Base-by-base conservation (phyloP, 2,113 vertebrate species). In the Strix aluco region DNA sequence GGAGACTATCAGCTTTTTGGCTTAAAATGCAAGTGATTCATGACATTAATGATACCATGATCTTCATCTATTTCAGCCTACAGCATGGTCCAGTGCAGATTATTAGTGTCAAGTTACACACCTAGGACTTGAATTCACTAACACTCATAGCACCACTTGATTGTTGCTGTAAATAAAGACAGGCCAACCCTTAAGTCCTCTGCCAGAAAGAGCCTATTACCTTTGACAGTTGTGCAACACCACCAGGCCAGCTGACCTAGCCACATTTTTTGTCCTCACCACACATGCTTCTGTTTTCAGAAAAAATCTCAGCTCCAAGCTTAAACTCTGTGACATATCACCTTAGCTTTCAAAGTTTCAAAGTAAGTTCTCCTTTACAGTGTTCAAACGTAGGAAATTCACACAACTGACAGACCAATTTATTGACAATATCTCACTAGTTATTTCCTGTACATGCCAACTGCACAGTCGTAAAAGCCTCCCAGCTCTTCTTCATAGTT, bases 1-100 rank as follows among this genome's bases (percentile, higher is more conserved):
- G 46, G 79, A 94, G 42, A 85, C 67, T 25, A 90, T 40, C 42
- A 90, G 62, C 66, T 90, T 96, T 95, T 94, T 95, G 93, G 92
- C 92, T 94, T 93, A 67, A 96, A 94, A 86, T 18, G 36, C 30
- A 86, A 67, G 75, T 40, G 58, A 91, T 81, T 87, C 21, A 27
- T 11, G 20, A 69, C 3, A 0, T 29, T 75, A 90, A 54, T 2
- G 0, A 40, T 5, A 42, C 36, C 58, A 36, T 3, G 8, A 63
- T 40, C 61, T 72, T 72, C n/a, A 46, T 34, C 57, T 70, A 29
- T 51, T 52, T 73, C 80, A 90, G 66, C 59, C 84, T 70, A 92
- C n/a, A 83, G 84, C 74, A 91, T 19, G 84, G 83, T 90, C 81
- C 73, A 69, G 10, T 61, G 46, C 25, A 79, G 84, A 47, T 66